Base-by-base conservation (phyloP, 2,113 vertebrate species). In the Engraulis encrasicolus region DNA sequence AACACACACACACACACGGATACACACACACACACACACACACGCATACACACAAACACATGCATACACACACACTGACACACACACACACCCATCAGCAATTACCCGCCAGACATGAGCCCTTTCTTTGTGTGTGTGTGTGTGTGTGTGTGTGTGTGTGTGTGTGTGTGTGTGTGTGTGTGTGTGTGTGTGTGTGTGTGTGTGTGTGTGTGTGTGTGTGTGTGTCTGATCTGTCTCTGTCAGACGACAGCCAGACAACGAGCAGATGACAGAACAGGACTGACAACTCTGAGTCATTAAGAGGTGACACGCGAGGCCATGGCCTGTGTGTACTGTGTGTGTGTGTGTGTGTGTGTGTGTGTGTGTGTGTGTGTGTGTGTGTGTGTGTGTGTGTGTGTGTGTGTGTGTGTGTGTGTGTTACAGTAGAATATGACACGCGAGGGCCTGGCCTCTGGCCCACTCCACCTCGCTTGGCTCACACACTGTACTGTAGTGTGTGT, bases 81-180 rank as follows among this genome's bases (percentile, higher is more conserved):
- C n/a, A n/a, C n/a, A n/a, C n/a, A n/a, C n/a, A n/a, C 89, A 84
- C 89, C 87, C 89, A 90, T 82, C 78, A 78, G 87, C 83, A 91
- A 88, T 90, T 90, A 89, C 83, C 84, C 83, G 83, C 78, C 78
- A 89, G 87, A 87, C 85, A 89, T 80, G 77, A 91, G 84, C 83
- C 90, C 88, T 80, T n/a, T n/a, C n/a, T n/a, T n/a, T 81, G 78
- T 52, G 83, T 58, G 84, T 82, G 66, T 19, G 40, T 9, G 40
- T 31, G 52, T 80, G 20, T 50, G 49, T 9, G 79, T 54, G 74
- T 81, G 78, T 52, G 83, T 58, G 84, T 82, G 66, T 19, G 40
- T 9, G 40, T 31, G 52, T 80, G 20, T 50, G 49, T 9, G 79
- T 54, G 74, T 81, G 78, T 52, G 83, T 58, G 84, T 82, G 66